These are phyloP conservation scores for Corvus moneduloides DNA, from an alignment of 2,113 vertebrate genomes.

Conservation along the genomic window DNA sequence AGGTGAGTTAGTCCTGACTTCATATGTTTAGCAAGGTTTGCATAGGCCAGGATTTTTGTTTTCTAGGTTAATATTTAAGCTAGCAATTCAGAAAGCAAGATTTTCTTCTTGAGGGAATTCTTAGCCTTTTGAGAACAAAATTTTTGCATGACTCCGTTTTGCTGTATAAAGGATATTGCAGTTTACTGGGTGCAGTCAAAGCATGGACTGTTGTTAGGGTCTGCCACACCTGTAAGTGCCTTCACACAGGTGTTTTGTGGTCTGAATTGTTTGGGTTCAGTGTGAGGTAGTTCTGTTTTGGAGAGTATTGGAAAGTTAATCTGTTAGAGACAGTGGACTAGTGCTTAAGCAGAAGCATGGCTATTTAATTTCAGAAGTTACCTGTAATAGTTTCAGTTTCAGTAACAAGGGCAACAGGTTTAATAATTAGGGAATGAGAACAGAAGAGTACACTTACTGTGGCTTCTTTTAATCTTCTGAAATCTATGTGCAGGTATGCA, in stretches of 20 bases:
- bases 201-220: background rate
- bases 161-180: background rate
- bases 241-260: background rate
- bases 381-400: background rate
- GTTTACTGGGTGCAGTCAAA: background rate
- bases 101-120: background rate
- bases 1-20: background rate
- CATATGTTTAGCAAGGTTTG: background rate
- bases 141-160: background rate
- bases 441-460: conserved; percentile 76
- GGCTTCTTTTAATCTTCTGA: conserved; percentile 88
- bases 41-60: background rate
- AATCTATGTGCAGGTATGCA: conserved; percentile 92
- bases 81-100: background rate
- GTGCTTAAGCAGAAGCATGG: background rate
- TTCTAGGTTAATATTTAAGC: background rate
- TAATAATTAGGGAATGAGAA: background rate
- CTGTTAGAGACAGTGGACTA: background rate
- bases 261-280: background rate
- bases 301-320: background rate
- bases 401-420: background rate
- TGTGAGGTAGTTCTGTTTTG: background rate
- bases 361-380: background rate
- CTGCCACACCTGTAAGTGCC: background rate
- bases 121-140: background rate